Evolutionary conservation across 2,113 vertebrate species (phyloP), one percentile per base, ranked within the genome.

Genomic region (Leptobrachium ailaonicum): DNA sequence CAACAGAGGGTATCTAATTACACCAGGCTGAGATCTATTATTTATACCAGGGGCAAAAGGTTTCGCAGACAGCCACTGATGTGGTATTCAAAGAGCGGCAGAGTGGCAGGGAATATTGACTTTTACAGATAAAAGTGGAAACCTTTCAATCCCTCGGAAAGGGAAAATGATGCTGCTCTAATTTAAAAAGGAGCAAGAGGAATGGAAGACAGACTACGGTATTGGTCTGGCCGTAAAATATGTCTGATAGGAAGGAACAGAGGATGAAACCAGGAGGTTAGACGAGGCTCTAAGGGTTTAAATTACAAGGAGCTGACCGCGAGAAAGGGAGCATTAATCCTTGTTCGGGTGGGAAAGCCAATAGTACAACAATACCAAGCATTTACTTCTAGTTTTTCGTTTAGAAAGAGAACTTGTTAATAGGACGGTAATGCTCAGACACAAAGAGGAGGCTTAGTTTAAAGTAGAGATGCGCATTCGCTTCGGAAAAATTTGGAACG

Each of bases 1-100:
- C 8, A 44, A 66, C 60, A 71, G 70, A 50, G 7, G 50, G 42
- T 71, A 80, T 80, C 77, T 44, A 47, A 80, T 73, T 79, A 80
- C 77, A 14, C 10, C 58, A 63, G 47, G 72, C 41, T 9, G 44
- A 10, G 47, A 66, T 80, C 60, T 41, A 73, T 80, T 80, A 80
- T 80, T 80, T 66, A 80, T 80, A 41, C 11, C 20, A 66, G 53
- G 53, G 44, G 60, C 43, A 66, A 44, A 66, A 50, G 73, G 40
- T 53, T 66, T 58, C 53, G 43, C 32, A 10, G 32, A 63, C 41
- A 62, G 3, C 44, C 70, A 79, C 62, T 13, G 45, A 43, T 44
- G 11, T 11, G 73, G 6, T 32, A 66, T 54, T 70, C 9, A 13
- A n/a, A 79, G 62, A 53, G 41, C 73, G 42, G 58, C 70, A 79